Percentiles rank a stretch among this genome's conserved stretches.
phyloP scores from a whole-genome alignment of 2,797 vertebrate species.

The Valencia hispanica region DNA sequence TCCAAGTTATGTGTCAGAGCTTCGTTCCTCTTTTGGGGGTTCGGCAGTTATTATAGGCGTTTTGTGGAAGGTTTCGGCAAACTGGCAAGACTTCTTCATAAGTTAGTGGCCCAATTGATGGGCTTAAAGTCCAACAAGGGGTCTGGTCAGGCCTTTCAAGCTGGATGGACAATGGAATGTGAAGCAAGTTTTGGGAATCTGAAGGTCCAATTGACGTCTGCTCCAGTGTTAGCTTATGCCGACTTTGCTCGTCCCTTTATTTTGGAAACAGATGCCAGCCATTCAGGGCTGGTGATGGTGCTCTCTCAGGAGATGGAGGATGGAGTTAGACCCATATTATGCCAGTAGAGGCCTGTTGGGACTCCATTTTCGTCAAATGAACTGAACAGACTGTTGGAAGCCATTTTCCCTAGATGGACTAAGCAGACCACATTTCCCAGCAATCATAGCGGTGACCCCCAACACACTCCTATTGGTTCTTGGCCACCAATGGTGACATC shows the following conservation, averaged over 20 bases:
- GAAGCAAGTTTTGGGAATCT: background rate
- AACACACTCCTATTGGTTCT: no score
- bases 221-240: background rate
- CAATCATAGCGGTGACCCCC: no score
- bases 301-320: background rate
- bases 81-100: background rate
- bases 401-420: no score
- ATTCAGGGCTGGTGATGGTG: background rate
- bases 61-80: background rate
- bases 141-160: background rate
- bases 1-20: constrained; percentile 3
- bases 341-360: background rate
- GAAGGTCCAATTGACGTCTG: background rate
- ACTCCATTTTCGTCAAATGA: no score
- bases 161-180: background rate
- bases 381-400: no score
- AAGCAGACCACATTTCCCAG: no score
- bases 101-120: background rate
- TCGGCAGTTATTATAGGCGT: background rate
- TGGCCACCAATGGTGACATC: no score
- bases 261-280: background rate
- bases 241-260: background rate
- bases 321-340: background rate
- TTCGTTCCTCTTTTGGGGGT: background rate
- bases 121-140: background rate